phyloP scores from a whole-genome alignment of 2,113 vertebrate species.

The Psittacara wagleri region DNA sequence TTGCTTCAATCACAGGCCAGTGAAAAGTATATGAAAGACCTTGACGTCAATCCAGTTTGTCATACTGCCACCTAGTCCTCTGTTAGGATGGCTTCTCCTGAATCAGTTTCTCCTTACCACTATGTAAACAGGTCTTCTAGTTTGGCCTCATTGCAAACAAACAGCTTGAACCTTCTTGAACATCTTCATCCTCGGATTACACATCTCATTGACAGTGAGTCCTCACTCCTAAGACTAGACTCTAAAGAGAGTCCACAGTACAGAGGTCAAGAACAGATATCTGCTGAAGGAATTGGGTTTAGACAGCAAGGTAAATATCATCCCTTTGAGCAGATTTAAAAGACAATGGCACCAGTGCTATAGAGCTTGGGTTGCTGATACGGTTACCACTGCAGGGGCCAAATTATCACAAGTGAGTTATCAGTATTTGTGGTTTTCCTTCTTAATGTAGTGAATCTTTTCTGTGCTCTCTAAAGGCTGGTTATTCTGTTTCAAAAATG shows the following conservation, averaged over 20 bases:
- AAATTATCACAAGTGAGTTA: not conserved
- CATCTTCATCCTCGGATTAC: not conserved
- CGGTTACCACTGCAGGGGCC: not conserved
- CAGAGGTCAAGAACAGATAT: not conserved
- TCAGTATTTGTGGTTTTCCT: not conserved
- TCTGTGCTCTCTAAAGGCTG: not conserved
- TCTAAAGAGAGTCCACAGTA: not conserved
- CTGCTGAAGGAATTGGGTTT: not conserved
- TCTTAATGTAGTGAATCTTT: not conserved
- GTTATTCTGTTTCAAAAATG: not conserved
- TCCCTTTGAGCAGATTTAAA: not conserved
- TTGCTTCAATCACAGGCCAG: not conserved
- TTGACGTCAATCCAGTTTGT: not conserved
- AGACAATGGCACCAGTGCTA: accelerated
- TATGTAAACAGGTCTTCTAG: not conserved
- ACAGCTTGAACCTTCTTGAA: not conserved
- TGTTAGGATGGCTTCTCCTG: not conserved
- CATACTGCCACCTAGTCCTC: not conserved
- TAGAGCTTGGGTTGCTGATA: not conserved
- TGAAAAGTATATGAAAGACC: not conserved
- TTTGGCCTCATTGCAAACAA: not conserved
- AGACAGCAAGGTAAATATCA: not conserved
- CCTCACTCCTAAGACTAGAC: not conserved
- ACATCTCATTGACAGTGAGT: not conserved
- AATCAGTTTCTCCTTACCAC: not conserved